phyloP scores from a whole-genome alignment of 2,888 invertebrate species.

The Andrena flavipes region DNA sequence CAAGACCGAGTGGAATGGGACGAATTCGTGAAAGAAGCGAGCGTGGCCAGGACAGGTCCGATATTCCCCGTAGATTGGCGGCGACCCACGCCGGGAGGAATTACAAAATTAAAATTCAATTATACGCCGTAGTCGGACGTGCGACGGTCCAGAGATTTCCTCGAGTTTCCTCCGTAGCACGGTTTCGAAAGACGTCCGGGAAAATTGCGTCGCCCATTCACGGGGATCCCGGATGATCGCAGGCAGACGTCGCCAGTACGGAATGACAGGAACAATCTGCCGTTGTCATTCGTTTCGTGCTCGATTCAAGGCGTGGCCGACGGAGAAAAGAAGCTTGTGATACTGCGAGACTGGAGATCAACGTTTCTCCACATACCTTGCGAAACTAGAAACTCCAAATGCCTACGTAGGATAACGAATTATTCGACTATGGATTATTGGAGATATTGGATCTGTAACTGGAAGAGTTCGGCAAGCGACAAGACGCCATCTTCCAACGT shows the following conservation, averaged over 20 bases:
- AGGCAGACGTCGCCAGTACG: constrained; percentile 62
- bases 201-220: constrained; percentile 74
- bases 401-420: background rate
- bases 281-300: constrained; percentile 75
- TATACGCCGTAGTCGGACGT: constrained; percentile 70
- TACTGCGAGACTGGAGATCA: constrained; percentile 26
- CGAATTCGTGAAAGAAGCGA: constrained; percentile 47
- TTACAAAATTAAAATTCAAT: constrained; percentile 80
- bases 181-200: constrained; percentile 71
- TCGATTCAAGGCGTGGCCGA: constrained; percentile 60
- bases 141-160: constrained; percentile 64
- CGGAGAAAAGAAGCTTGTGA: constrained; percentile 34
- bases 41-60: constrained; percentile 64
- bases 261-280: constrained; percentile 78
- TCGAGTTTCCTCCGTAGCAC: constrained; percentile 64
- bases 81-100: constrained; percentile 67
- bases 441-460: too few relatives aligned
- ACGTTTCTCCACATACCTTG: background rate
- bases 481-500: background rate
- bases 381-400: too few relatives aligned
- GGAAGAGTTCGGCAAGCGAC: background rate
- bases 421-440: background rate
- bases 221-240: constrained; percentile 71
- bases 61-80: constrained; percentile 69
- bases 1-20: constrained; percentile 25